These are phyloP conservation scores for Chrysomela aeneicollis DNA, from an alignment of 2,888 invertebrate species.

Conservation along the genomic window DNA sequence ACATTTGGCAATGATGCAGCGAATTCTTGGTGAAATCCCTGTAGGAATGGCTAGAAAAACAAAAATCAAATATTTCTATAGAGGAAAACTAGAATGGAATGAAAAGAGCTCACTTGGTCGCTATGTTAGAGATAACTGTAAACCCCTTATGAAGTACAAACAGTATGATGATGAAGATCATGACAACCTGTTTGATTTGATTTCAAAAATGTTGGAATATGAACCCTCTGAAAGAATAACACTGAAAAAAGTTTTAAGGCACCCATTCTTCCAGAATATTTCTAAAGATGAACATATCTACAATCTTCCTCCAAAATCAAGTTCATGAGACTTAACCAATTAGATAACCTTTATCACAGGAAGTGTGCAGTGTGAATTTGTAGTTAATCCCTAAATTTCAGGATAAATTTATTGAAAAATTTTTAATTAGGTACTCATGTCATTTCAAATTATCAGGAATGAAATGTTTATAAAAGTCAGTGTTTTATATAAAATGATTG, in stretches of 20 bases:
- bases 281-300: constrained; percentile 57
- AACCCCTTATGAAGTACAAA: constrained; percentile 91
- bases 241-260: constrained; percentile 85
- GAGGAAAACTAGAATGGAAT: constrained; percentile 98
- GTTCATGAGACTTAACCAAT: background rate
- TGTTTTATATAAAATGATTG: too few relatives aligned
- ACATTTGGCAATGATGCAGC: constrained; percentile 99
- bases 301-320: background rate
- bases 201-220: constrained; percentile 96
- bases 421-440: too few relatives aligned
- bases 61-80: constrained; percentile 97
- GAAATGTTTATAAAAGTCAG: too few relatives aligned
- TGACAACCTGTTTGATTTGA: constrained; percentile 91
- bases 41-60: constrained; percentile 90
- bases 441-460: too few relatives aligned
- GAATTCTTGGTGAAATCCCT: constrained; percentile 96
- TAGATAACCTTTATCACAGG: too few relatives aligned
- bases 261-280: constrained; percentile 92
- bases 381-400: too few relatives aligned
- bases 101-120: constrained; percentile 95
- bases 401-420: too few relatives aligned
- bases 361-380: background rate
- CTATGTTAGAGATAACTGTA: constrained; percentile 98
- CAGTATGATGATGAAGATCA: constrained; percentile 89
- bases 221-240: constrained; percentile 92